Conservation (phyloP, 2,888 invertebrate species). For the Patella pellucida region DNA sequence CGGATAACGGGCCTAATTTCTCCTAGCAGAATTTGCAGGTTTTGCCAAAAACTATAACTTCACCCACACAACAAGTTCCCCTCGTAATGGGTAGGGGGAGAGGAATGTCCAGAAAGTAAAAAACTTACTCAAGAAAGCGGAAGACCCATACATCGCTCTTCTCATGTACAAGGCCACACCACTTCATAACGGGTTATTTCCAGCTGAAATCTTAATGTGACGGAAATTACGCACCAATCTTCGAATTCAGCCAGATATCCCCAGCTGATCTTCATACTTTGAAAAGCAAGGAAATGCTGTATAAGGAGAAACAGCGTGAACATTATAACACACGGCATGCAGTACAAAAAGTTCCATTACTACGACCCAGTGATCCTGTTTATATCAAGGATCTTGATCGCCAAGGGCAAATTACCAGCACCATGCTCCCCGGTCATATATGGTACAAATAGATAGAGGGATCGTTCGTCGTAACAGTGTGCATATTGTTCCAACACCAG, state of each 20-base stretch:
- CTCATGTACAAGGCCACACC: constrained; percentile 15
- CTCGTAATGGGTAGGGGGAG: too few relatives aligned
- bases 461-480: constrained; percentile 2
- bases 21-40: too few relatives aligned
- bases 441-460: neutral
- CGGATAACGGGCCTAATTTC: too few relatives aligned
- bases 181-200: constrained; percentile 14
- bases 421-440: constrained; percentile 4
- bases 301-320: constrained; percentile 4
- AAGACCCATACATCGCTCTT: constrained; percentile 17
- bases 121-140: neutral
- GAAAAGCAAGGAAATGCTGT: neutral
- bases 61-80: too few relatives aligned
- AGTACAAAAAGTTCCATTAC: neutral
- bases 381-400: constrained; percentile 6
- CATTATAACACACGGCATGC: neutral
- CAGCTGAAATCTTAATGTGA: constrained; percentile 23
- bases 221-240: constrained; percentile 14
- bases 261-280: constrained; percentile 19
- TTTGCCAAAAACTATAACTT: too few relatives aligned
- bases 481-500: constrained; percentile 3
- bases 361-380: constrained; percentile 1
- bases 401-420: neutral
- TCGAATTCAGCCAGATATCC: neutral
- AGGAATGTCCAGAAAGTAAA: too few relatives aligned